phyloP scores from a whole-genome alignment of 2,113 vertebrate genomes.

The Nothocercus nigrocapillus region DNA sequence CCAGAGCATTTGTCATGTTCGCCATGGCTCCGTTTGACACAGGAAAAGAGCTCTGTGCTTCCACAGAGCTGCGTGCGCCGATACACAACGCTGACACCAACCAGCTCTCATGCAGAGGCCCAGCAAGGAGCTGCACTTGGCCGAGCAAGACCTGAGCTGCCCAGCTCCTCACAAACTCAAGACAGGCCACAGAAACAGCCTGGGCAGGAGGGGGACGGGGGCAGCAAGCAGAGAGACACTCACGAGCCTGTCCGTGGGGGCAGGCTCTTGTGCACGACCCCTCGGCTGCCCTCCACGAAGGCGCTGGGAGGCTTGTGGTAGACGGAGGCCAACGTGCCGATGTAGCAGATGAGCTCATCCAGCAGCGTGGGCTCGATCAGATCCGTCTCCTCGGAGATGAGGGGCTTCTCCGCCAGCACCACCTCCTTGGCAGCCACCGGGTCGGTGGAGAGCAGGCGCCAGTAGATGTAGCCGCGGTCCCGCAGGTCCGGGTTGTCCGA shows the following conservation, averaged over 20 bases:
- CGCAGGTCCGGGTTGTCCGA: slow-evolving; percentile 97
- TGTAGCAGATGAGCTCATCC: slow-evolving; percentile 98
- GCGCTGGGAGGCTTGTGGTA: slow-evolving; percentile 98
- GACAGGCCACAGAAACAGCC: background rate
- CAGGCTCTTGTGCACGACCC: slow-evolving; percentile 91
- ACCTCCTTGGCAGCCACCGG: slow-evolving; percentile 97
- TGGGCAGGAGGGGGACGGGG: background rate
- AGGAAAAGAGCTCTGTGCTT: too few species aligned
- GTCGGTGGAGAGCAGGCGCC: slow-evolving; percentile 98
- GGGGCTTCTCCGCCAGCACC: slow-evolving; percentile 95
- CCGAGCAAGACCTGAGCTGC: background rate
- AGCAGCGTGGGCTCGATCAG: slow-evolving; percentile 96
- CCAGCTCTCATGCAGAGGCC: too few species aligned
- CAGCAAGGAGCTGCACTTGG: too few species aligned
- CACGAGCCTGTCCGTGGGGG: slow-evolving; percentile 90
- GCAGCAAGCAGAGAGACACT: slow-evolving; percentile 64
- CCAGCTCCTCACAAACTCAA: too few species aligned
- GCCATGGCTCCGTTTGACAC: too few species aligned
- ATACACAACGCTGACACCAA: too few species aligned
- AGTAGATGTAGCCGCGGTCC: slow-evolving; percentile 98
- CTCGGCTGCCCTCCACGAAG: slow-evolving; percentile 96
- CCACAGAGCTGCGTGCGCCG: too few species aligned
- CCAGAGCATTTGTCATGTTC: too few species aligned
- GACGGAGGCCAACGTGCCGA: slow-evolving; percentile 94
- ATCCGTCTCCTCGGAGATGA: slow-evolving; percentile 98